phyloP scores from a whole-genome alignment of 2,797 vertebrate genomes.

The Steatocranus sp. region DNA sequence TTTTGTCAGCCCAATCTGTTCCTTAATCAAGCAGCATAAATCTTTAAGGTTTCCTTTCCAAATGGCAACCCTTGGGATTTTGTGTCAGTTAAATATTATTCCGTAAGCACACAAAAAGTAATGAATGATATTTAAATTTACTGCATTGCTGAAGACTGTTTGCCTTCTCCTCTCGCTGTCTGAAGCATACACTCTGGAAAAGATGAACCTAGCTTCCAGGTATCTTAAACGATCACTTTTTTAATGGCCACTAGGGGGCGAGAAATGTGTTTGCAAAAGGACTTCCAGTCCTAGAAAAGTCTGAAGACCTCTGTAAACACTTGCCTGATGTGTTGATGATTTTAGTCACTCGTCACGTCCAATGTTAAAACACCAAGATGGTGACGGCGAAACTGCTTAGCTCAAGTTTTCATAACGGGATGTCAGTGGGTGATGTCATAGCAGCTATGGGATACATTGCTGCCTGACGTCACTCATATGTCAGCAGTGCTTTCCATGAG shows the following conservation, averaged over 20 bases:
- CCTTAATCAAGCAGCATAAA: neutral
- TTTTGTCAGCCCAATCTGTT: neutral
- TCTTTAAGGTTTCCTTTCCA: neutral
- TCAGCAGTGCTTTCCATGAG: neutral
- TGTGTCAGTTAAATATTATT: neutral
- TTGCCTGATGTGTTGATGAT: neutral
- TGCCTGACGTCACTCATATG: neutral
- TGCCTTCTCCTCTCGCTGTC: neutral
- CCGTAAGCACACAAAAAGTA: neutral
- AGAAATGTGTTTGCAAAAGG: neutral
- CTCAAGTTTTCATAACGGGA: rapidly evolving
- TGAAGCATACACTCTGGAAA: neutral
- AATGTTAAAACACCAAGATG: neutral
- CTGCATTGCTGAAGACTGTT: neutral
- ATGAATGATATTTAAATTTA: neutral
- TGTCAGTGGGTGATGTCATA: neutral
- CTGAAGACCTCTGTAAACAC: neutral
- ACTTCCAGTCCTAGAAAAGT: neutral
- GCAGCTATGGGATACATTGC: neutral
- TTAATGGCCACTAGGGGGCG: neutral
- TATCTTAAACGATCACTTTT: neutral
- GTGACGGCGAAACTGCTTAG: rapidly evolving
- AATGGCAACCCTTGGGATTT: neutral
- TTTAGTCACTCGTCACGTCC: neutral
- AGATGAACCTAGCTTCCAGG: neutral